Base-by-base conservation (phyloP, 2,797 vertebrate genomes). In the Synaphobranchus kaupii region DNA sequence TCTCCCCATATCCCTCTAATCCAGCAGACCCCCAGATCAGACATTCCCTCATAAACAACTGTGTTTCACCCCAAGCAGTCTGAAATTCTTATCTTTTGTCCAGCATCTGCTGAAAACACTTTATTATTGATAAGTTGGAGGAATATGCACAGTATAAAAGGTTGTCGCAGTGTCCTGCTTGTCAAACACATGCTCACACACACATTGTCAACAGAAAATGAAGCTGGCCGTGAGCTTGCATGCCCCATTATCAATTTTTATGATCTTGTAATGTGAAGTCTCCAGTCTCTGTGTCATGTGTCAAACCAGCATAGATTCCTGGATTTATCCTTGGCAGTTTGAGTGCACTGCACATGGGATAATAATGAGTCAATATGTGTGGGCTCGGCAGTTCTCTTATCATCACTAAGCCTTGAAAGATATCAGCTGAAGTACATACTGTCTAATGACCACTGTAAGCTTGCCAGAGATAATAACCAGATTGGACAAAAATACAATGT, bases 301-400 rank as follows among this genome's bases (percentile, higher is more conserved):
- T 34, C 25, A 28, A 13, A 48, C 4, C 28, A 56, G 82, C 52
- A 8, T 56, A 28, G 10, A 17, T 54, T 84, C 84, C 60, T 47
- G 44, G 34, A 87, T 68, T 84, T 84, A 50, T 76, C 28, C 82
- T 84, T 31, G 54, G 25, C 10, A 9, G 6, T 78, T 50, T 84
- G 28, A 87, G 39, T 84, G 84, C 13, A 12, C 68, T 63, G 34
- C 39, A 48, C 28, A 10, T 84, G 50, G 54, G 66, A 88, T 56
- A 25, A 87, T 54, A 86, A 83, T 34, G 47, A 34, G 28, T 66
- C 84, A 87, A 87, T 85, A 83, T 73, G 83, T 2, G 28, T 85
- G 90, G 88, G 89, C 86, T 90, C 89, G 88, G 88, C 68, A 15
- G 63, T 58, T n/a, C 15, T 47, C 54, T 91, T 89, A 91, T 90